phyloP scores from a whole-genome alignment of 2,113 vertebrate genomes.

The Myotis yumanensis region DNA sequence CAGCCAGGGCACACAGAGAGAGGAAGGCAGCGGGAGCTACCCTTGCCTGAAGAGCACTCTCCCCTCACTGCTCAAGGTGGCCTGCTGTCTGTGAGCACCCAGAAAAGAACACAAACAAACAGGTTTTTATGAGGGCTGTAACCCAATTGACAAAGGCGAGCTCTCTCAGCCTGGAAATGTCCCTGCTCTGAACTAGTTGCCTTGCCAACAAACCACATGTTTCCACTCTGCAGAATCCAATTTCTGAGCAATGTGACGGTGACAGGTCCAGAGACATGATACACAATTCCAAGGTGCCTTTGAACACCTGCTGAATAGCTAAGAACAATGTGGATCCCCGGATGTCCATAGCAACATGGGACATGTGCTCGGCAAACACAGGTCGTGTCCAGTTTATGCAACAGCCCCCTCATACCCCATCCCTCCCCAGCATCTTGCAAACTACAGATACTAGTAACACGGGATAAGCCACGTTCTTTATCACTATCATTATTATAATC shows the following conservation, averaged over 20 bases:
- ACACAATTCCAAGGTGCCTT: conserved; percentile 82
- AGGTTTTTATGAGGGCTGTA: conserved; percentile 70
- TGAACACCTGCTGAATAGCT: conserved; percentile 79
- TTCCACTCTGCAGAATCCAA: conserved; percentile 78
- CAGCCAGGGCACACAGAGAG: neutral
- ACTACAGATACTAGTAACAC: neutral
- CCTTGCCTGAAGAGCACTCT: neutral
- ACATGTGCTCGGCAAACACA: neutral
- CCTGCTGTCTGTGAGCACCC: conserved; percentile 17
- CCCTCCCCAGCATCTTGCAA: neutral
- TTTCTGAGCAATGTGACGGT: conserved; percentile 74
- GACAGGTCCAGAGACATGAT: conserved; percentile 79
- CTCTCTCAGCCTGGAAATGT: conserved; percentile 66
- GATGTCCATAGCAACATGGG: neutral
- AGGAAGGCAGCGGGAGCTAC: neutral
- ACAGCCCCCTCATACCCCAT: neutral
- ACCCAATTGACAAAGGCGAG: conserved; percentile 68
- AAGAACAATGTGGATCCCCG: conserved; percentile 53
- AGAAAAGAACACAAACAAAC: conserved; percentile 69
- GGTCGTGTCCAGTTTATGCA: accelerated
- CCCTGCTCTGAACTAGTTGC: conserved; percentile 79
- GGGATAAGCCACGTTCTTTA: neutral
- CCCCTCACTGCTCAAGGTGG: neutral
- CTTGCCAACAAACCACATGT: conserved; percentile 80
- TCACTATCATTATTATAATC: neutral